Base-by-base conservation (phyloP, 2,797 vertebrate species). In the Helostoma temminkii region DNA sequence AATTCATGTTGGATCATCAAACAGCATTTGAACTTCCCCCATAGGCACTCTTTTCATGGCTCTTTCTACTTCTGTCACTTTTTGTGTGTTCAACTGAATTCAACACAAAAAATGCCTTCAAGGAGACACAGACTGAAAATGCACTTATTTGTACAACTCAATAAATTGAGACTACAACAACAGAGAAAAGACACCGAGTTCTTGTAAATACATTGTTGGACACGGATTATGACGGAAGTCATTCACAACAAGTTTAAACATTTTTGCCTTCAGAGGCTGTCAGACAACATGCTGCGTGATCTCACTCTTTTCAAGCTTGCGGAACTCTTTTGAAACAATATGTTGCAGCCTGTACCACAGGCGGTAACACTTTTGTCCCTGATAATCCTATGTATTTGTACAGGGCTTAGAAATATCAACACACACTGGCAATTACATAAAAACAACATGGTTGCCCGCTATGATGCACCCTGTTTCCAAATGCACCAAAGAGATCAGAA, bases 21-120 rank as follows among this genome's bases (percentile, higher is more conserved):
- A 49, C 48, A 47, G 59, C 39, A 30, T 55, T 32, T 55, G 22
- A 54, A 61, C 48, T 9, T 74, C 69, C 67, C 69, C 57, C 48
- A n/a, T 4, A 65, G 36, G 60, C 7, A 34, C 26, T 47, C 25
- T 62, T 60, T 60, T 0, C 64, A 26, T 30, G 28, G 50, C 66
- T 56, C 67, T 56, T 37, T 34, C 34, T 58, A 26, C 61, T 46
- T 50, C 60, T 15, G 24, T 66, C 64, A 28, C 24, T 30, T 78
- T 54, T 59, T 8, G 28, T 42, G 46, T 50, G 32, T 41, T 48
- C 61, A 36, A 30, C 39, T 37, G 36, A 37, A 6, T 37, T 14
- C 36, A 55, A 15, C 5, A 12, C 9, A 32, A 12, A 34, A 34
- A 34, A 34, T 8, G 32, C 32, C 32, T 34, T 34, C 9, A 8